Conservation (phyloP, 2,797 vertebrate genomes). For the Nasua narica region DNA sequence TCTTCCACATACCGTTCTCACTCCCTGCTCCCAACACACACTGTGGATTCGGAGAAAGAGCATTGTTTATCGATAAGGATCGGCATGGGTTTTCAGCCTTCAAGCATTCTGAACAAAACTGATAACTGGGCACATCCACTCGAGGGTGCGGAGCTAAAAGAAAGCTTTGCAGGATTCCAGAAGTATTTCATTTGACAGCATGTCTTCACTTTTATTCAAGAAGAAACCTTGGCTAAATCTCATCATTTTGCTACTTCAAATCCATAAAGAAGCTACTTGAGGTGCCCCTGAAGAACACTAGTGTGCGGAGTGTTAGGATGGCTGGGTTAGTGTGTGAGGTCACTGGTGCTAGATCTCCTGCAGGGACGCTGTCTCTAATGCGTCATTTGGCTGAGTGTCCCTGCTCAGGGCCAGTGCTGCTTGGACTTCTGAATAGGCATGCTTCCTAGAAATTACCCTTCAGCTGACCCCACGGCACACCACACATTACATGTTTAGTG, state of each 20-base stretch:
- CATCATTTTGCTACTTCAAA: neutral
- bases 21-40: neutral
- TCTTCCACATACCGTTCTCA: neutral
- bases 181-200: neutral
- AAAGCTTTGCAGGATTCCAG: neutral
- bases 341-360: neutral
- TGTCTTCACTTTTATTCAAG: neutral
- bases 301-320: neutral
- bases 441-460: slow-evolving; percentile 47
- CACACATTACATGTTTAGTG: neutral
- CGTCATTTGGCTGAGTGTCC: slow-evolving; percentile 31
- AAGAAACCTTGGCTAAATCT: neutral
- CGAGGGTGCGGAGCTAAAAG: neutral
- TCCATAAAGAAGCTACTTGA: neutral
- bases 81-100: neutral
- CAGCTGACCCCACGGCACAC: neutral
- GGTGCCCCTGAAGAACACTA: neutral
- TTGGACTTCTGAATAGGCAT: neutral
- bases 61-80: neutral
- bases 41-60: neutral
- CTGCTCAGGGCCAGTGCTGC: neutral
- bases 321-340: too few species aligned
- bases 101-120: neutral
- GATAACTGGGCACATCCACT: neutral
- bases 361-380: neutral